Evolutionary conservation across 1,140 invertebrate genomes (phyloP), one percentile per base, ranked within the genome.

Genomic region (Thaumatotibia leucotreta): DNA sequence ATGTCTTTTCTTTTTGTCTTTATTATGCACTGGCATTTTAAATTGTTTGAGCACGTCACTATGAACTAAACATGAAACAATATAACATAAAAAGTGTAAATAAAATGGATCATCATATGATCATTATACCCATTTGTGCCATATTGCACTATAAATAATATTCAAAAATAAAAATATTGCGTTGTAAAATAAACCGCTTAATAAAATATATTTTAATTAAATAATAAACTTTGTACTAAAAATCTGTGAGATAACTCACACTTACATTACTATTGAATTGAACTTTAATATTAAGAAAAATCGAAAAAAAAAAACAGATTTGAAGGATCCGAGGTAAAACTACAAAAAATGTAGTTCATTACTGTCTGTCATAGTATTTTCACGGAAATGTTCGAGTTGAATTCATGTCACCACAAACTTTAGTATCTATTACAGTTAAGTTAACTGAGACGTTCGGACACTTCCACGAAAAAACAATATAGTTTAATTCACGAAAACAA

Each of bases 211-310:
- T 54, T 24, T 52, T 24, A 52, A 52, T 24, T 52, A 11, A 54
- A 54, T 14, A 54, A 54, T 24, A 54, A 54, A 54, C 20, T 54
- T 54, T 54, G 50, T 54, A 54, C 50, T 54, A 27, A 39, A 39
- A 5, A 39, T 39, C 35, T 39, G 4, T 33, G n/a, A 11, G n/a
- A 33, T 9, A 29, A 29, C 2, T 29, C 27, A 4, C 2, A 8
- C 4, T 9, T 31, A 31, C 1, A 9, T 31, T 31, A 2, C n/a
- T n/a, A n/a, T n/a, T n/a, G n/a, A n/a, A 31, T 33, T 33, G 32
- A 33, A 33, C 32, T 11, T 11, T 33, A 11, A 33, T 33, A 11
- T 33, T 39, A n/a, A n/a, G n/a, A n/a, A n/a, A n/a, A n/a, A n/a
- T n/a, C n/a, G n/a, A n/a, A n/a, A n/a, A n/a, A n/a, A n/a, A n/a